phyloP scores from a whole-genome alignment of 1,140 invertebrate genomes.

The Araneus ventricosus region DNA sequence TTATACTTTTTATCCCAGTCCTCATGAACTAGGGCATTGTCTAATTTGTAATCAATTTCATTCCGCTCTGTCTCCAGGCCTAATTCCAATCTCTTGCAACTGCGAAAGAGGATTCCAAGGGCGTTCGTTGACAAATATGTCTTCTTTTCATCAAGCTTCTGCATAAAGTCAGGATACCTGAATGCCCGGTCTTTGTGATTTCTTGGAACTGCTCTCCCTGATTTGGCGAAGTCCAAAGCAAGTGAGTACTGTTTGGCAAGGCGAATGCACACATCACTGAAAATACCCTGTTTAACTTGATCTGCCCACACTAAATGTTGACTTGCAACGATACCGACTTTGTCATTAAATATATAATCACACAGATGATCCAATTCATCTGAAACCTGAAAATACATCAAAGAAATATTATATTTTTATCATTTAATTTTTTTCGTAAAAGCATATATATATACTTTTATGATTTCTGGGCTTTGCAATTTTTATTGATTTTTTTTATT shows the following conservation, averaged over 20 bases:
- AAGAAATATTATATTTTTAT: not conserved
- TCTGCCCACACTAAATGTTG: slow-evolving; percentile 78
- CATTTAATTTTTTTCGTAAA: too few species aligned
- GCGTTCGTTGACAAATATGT: slow-evolving; percentile 78
- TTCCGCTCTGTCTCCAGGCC: slow-evolving; percentile 45
- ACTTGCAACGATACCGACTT: slow-evolving; percentile 78
- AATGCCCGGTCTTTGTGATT: slow-evolving; percentile 72
- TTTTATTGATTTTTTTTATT: too few species aligned
- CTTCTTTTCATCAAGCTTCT: slow-evolving; percentile 75
- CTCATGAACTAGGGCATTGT: slow-evolving; percentile 58
- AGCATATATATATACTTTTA: too few species aligned
- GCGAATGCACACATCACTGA: slow-evolving; percentile 74
- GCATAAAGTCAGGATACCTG: slow-evolving; percentile 78
- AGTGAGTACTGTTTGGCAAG: slow-evolving; percentile 78
- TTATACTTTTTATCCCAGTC: slow-evolving; percentile 74
- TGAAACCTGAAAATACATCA: slow-evolving; percentile 60
- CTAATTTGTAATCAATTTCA: slow-evolving; percentile 46
- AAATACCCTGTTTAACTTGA: slow-evolving; percentile 72
- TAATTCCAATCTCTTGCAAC: slow-evolving; percentile 62
- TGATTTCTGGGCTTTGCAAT: too few species aligned
- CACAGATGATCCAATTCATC: slow-evolving; percentile 79
- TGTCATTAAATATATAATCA: slow-evolving; percentile 78
- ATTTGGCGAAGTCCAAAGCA: slow-evolving; percentile 79
- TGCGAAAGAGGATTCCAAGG: slow-evolving; percentile 78
- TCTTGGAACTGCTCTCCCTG: slow-evolving; percentile 76